Evolutionary conservation across 2,797 vertebrate species (phyloP).

Genomic region (Mormyrus hasselquistii): DNA sequence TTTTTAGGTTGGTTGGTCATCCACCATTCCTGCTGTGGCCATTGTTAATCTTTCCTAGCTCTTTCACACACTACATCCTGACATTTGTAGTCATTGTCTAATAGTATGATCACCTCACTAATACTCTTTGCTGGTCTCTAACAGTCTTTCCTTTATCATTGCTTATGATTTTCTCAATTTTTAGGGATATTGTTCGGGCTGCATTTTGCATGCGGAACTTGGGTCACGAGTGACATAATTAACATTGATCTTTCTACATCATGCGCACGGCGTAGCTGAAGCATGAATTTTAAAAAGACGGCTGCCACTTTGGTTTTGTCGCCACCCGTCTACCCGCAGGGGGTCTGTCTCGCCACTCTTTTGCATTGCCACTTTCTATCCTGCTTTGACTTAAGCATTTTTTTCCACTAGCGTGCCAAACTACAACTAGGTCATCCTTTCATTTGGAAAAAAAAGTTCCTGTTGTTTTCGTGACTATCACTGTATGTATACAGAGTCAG

Average conservation of each 20-base stretch:
- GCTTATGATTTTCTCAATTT: not conserved
- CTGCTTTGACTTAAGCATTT: not conserved
- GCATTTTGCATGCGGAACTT: not conserved
- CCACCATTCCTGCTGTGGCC: not conserved
- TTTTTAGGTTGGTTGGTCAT: not conserved
- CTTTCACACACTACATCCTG: not conserved
- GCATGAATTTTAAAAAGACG: not conserved
- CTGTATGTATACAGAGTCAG: not conserved
- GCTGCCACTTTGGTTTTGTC: not conserved
- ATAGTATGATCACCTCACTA: not conserved
- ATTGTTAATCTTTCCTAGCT: not conserved
- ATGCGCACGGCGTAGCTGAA: not conserved
- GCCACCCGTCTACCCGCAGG: not conserved
- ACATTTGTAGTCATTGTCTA: not conserved
- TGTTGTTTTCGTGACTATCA: not conserved
- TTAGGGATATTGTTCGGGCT: not conserved
- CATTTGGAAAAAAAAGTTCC: not conserved
- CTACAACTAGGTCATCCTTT: not conserved
- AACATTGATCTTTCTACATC: not conserved
- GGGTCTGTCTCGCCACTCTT: not conserved
- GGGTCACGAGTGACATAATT: not conserved
- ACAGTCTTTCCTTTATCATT: not conserved
- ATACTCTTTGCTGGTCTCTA: not conserved
- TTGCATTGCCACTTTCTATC: not conserved
- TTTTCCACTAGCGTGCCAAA: not conserved